Evolutionary conservation across 2,113 vertebrate species (phyloP).

Genomic region (Zapus hudsonius): DNA sequence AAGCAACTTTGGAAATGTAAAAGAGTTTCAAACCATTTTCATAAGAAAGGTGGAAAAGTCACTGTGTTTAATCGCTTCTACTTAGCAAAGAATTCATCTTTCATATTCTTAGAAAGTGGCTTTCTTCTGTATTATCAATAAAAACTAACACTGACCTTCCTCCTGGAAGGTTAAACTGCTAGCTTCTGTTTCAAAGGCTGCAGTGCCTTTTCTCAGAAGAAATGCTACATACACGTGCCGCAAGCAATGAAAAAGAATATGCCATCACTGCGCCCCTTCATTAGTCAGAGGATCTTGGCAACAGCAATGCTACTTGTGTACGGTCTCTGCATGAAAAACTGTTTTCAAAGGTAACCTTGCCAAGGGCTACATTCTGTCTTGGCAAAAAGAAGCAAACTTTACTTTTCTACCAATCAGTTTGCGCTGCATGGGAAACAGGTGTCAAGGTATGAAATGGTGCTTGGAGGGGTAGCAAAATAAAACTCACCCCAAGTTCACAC

Average conservation of each 20-base stretch:
- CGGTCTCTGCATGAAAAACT: slow-evolving; percentile 86
- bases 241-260: slow-evolving; percentile 85
- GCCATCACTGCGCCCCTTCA: slow-evolving; percentile 82
- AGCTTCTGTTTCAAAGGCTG: slow-evolving; percentile 84
- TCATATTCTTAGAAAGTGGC: slow-evolving; percentile 78
- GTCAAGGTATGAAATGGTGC: slow-evolving; percentile 82
- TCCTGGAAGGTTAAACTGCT: slow-evolving; percentile 87
- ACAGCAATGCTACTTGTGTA: slow-evolving; percentile 81
- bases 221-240: slow-evolving; percentile 81
- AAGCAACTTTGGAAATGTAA: slow-evolving; percentile 47
- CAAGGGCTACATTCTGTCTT: slow-evolving; percentile 87
- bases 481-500: slow-evolving; percentile 78
- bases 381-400: slow-evolving; percentile 88
- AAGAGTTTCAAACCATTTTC: slow-evolving; percentile 78
- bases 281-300: slow-evolving; percentile 88
- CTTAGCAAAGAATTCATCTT: slow-evolving; percentile 79
- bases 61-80: slow-evolving; percentile 77
- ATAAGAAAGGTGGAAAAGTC: slow-evolving; percentile 76
- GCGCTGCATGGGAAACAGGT: slow-evolving; percentile 88
- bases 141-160: slow-evolving; percentile 87
- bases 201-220: slow-evolving; percentile 85
- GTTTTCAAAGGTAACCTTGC: slow-evolving; percentile 91
- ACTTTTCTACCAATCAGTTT: slow-evolving; percentile 85
- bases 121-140: slow-evolving; percentile 85
- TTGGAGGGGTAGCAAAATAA: slow-evolving; percentile 82